Evolutionary conservation across 2,888 invertebrate species (phyloP).

Genomic region (Volucella inflata): DNA sequence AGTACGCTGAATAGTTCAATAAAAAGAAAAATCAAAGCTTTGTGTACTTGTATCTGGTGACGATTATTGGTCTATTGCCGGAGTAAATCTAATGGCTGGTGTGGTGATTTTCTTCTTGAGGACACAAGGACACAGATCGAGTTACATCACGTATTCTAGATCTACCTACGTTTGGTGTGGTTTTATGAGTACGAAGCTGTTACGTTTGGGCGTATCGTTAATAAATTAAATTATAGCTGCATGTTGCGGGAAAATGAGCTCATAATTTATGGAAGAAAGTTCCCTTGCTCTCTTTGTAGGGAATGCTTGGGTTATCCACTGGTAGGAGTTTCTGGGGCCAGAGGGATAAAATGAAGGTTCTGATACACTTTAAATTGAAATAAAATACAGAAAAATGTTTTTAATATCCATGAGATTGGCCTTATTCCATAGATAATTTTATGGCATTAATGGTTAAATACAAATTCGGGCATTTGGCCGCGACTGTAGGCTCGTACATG

Average conservation of each 20-base stretch:
- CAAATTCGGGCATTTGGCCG: no score
- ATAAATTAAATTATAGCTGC: constrained; percentile 19
- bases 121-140: neutral
- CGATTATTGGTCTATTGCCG: constrained; percentile 8
- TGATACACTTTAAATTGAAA: no score
- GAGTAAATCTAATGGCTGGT: constrained; percentile 1
- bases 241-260: neutral
- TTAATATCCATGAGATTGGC: no score
- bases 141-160: neutral
- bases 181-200: neutral
- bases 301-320: no score
- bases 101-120: constrained; percentile 3
- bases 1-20: constrained; percentile 11
- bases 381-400: no score
- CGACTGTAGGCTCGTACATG: no score
- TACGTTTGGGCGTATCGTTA: neutral
- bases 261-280: neutral
- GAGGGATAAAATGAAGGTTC: no score
- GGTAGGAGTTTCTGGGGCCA: no score
- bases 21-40: constrained; percentile 5
- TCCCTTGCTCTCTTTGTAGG: neutral
- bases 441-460: no score
- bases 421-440: no score
- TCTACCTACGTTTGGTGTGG: neutral
- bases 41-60: constrained; percentile 18